phyloP scores from a whole-genome alignment of 1,140 invertebrate species.

The Parasteatoda tepidariorum region DNA sequence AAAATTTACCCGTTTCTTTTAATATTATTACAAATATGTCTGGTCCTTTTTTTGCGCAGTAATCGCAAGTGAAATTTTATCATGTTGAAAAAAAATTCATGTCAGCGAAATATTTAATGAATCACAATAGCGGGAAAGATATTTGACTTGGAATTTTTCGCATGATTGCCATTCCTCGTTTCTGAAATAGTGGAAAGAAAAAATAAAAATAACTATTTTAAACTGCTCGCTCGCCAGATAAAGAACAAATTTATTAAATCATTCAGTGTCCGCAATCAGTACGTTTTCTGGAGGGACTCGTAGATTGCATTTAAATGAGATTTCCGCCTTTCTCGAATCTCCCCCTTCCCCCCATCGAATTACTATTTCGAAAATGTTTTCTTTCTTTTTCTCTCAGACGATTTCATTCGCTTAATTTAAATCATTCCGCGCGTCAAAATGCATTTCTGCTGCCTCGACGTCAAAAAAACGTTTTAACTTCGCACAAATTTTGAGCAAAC shows the following conservation, averaged over 20 bases:
- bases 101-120: too few species aligned
- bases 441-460: background rate
- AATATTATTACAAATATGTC: too few species aligned
- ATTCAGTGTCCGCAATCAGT: background rate
- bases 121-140: conserved; percentile 9
- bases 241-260: conserved; percentile 1
- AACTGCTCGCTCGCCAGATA: background rate
- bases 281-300: background rate
- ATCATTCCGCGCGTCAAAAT: background rate
- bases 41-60: too few species aligned
- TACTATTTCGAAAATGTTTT: background rate
- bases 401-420: background rate
- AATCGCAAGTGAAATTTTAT: too few species aligned
- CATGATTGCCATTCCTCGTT: background rate
- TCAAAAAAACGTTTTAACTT: background rate
- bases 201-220: too few species aligned
- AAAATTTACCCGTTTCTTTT: too few species aligned
- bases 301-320: conserved; percentile 21
- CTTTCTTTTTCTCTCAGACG: background rate
- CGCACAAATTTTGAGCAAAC: background rate
- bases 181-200: background rate
- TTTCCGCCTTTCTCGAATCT: background rate
- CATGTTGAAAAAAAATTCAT: too few species aligned
- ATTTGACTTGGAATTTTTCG: conserved; percentile 17
- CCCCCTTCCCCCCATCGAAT: background rate